Conservation (phyloP, 2,113 vertebrate species). For the Salminus brasiliensis region DNA sequence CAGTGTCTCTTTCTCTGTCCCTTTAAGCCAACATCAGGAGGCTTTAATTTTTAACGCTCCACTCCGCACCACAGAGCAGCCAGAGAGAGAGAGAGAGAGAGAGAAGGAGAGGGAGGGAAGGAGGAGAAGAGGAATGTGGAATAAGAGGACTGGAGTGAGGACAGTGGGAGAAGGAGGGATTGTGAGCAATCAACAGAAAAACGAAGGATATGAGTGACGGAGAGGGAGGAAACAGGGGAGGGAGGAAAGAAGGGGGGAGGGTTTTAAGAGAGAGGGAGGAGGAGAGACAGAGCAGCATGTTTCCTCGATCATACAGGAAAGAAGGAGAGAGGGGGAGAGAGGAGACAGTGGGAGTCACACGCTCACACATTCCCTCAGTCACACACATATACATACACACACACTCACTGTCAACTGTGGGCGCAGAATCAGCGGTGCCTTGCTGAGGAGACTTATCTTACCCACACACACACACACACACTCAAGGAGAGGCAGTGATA, state of each 20-base stretch:
- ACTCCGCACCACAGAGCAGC: slow-evolving; percentile 22
- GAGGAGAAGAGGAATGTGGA: not conserved
- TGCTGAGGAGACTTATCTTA: slow-evolving; percentile 19
- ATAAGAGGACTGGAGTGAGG: slow-evolving; percentile 13
- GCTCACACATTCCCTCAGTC: slow-evolving; percentile 38
- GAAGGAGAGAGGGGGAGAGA: slow-evolving; percentile 53
- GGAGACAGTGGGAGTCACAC: slow-evolving; percentile 55
- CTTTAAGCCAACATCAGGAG: slow-evolving; percentile 56
- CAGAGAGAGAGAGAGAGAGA: slow-evolving; percentile 30
- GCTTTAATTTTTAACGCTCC: slow-evolving; percentile 50
- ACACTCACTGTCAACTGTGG: slow-evolving; percentile 38
- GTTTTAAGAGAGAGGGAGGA: slow-evolving; percentile 18
- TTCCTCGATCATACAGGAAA: slow-evolving; percentile 67
- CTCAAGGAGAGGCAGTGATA: slow-evolving; percentile 9
- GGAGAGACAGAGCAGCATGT: slow-evolving; percentile 62
- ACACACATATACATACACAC: slow-evolving; percentile 43
- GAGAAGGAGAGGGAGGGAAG: slow-evolving; percentile 30
- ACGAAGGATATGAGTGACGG: slow-evolving; percentile 36
- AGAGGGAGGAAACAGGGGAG: slow-evolving; percentile 27
- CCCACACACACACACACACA: slow-evolving; percentile 34
- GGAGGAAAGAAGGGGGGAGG: slow-evolving; percentile 3
- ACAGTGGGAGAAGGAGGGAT: slow-evolving; percentile 43
- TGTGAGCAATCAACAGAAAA: slow-evolving; percentile 40
- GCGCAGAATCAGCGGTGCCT: slow-evolving; percentile 30
- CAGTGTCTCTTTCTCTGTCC: slow-evolving; percentile 34